Evolutionary conservation across 2,888 invertebrate species (phyloP).

Genomic region (Pristionchus entomophagus): DNA sequence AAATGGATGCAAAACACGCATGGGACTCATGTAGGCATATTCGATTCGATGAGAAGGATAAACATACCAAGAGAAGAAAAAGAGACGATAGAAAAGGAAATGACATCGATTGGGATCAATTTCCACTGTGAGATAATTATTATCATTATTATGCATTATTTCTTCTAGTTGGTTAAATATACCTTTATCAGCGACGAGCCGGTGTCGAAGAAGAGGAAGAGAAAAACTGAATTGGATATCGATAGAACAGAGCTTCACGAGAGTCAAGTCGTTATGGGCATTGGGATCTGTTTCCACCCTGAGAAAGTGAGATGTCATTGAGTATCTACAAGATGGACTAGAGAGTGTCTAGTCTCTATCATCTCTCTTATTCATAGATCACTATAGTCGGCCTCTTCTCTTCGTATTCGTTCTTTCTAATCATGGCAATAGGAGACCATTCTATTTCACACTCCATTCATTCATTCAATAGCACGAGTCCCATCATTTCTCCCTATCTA

Average conservation of each 20-base stretch:
- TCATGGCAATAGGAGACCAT: not conserved
- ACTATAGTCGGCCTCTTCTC: not conserved
- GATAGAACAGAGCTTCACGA: not conserved
- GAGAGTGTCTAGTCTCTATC: no score
- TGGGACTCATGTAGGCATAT: constrained; percentile 35
- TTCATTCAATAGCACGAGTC: no score
- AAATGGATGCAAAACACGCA: constrained; percentile 58
- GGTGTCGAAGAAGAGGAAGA: not conserved
- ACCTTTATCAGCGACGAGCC: not conserved
- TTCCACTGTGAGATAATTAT: not conserved
- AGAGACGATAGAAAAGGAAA: constrained; percentile 1
- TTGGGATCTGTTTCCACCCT: no score
- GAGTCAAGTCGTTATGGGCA: constrained; percentile 27
- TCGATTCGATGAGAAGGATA: constrained; percentile 4
- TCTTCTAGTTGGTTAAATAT: not conserved
- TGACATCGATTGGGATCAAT: constrained; percentile 11
- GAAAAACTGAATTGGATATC: not conserved
- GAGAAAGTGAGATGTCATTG: no score
- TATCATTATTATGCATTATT: not conserved
- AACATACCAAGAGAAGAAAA: not conserved
- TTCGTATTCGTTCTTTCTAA: not conserved
- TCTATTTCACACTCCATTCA: not conserved
- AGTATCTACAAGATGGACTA: no score
- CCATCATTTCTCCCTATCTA: no score
- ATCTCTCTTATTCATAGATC: no score